phyloP scores from a whole-genome alignment of 2,113 vertebrate species.

The Apodemus sylvaticus region DNA sequence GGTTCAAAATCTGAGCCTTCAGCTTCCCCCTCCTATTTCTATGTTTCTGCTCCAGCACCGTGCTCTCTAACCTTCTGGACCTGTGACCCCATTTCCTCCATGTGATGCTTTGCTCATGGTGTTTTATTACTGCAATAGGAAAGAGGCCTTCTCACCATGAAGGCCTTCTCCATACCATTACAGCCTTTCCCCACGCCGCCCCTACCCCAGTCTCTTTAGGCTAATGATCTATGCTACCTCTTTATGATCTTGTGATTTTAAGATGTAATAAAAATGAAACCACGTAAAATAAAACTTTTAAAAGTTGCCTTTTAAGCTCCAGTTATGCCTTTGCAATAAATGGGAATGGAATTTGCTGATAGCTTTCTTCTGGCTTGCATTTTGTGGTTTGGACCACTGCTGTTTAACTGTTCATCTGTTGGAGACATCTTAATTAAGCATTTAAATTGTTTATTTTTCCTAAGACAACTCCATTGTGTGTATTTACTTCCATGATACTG shows the following conservation, averaged over 20 bases:
- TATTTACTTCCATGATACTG: neutral
- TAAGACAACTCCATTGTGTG: neutral
- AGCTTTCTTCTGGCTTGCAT: neutral
- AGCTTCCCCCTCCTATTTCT: neutral
- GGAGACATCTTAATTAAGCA: neutral
- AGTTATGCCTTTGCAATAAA: neutral
- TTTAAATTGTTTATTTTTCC: neutral
- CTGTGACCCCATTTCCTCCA: neutral
- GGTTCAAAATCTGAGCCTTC: neutral
- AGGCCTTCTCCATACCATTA: neutral
- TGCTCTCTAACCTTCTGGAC: neutral
- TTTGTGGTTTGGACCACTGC: neutral
- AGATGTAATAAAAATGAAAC: neutral
- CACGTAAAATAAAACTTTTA: neutral
- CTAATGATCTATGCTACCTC: neutral
- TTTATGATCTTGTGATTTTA: slow-evolving; percentile 13
- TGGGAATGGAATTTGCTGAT: neutral
- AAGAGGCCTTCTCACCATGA: neutral
- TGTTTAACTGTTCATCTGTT: neutral
- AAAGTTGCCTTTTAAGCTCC: neutral
- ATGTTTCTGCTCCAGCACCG: neutral
- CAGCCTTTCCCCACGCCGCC: neutral
- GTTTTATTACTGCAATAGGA: neutral
- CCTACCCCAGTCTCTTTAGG: neutral
- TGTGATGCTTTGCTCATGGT: neutral